phyloP scores from a whole-genome alignment of 1,140 invertebrate species.

The Bombus affinis region DNA sequence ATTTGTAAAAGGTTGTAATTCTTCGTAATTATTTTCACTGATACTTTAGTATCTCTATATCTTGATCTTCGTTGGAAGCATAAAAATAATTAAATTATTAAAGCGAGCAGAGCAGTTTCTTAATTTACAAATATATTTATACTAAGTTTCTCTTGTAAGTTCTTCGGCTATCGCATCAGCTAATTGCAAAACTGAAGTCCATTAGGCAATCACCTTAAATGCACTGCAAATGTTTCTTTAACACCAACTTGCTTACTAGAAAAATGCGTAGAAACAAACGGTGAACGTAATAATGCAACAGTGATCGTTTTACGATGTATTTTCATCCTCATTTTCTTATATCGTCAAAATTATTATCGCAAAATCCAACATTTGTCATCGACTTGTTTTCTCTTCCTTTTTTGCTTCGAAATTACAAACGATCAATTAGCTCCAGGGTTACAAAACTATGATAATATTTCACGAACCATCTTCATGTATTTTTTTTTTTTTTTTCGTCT shows the following conservation, averaged over 20 bases:
- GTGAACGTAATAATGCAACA: background rate
- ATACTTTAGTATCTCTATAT: too few species aligned
- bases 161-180: background rate
- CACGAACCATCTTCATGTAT: background rate
- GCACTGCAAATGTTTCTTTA: background rate
- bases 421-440: conserved; percentile 11
- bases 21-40: too few species aligned
- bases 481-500: background rate
- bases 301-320: background rate
- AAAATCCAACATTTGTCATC: too few species aligned
- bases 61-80: too few species aligned
- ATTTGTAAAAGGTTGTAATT: too few species aligned
- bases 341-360: too few species aligned
- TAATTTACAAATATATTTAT: too few species aligned
- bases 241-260: conserved; percentile 6
- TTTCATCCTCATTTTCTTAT: background rate
- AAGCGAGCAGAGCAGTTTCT: too few species aligned
- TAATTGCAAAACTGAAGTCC: background rate
- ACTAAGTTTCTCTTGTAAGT: background rate
- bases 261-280: background rate
- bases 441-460: conserved; percentile 2
- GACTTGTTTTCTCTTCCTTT: too few species aligned
- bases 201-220: background rate
- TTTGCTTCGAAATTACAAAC: background rate
- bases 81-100: too few species aligned